Conservation (phyloP, 1,140 invertebrate genomes). For the Nixonia krombeini region DNA sequence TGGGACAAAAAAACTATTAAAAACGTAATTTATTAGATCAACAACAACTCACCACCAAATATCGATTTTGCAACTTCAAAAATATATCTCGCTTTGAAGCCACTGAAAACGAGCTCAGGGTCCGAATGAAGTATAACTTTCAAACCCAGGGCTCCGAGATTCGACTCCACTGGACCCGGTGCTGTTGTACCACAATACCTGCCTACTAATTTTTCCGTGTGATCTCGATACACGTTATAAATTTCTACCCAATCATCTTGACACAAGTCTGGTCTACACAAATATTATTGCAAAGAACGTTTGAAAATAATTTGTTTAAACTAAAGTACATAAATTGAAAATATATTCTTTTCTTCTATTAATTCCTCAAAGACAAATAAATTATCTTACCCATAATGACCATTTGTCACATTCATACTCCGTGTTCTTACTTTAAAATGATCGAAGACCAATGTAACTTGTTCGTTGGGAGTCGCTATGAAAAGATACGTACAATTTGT, state of each 20-base stretch:
- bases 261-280: conserved; percentile 77
- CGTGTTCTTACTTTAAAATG: conserved; percentile 89
- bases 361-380: conserved; percentile 1
- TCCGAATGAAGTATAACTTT: conserved; percentile 90
- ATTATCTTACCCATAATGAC: conserved; percentile 74
- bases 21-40: too few relatives aligned
- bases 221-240: conserved; percentile 87
- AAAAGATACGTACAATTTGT: conserved; percentile 95
- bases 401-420: conserved; percentile 71
- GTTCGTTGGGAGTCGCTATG: conserved; percentile 86
- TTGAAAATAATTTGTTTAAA: too few relatives aligned
- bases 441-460: conserved; percentile 93
- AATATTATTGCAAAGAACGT: neutral
- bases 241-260: conserved; percentile 95
- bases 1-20: too few relatives aligned
- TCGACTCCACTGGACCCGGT: conserved; percentile 92
- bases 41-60: conserved; percentile 78
- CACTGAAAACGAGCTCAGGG: conserved; percentile 85
- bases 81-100: conserved; percentile 91
- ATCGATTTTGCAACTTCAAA: conserved; percentile 90
- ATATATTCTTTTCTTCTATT: too few relatives aligned
- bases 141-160: conserved; percentile 85
- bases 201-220: conserved; percentile 85
- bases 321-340: too few relatives aligned
- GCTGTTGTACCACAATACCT: conserved; percentile 88